phyloP scores from a whole-genome alignment of 2,113 vertebrate genomes.

The Merops nubicus region DNA sequence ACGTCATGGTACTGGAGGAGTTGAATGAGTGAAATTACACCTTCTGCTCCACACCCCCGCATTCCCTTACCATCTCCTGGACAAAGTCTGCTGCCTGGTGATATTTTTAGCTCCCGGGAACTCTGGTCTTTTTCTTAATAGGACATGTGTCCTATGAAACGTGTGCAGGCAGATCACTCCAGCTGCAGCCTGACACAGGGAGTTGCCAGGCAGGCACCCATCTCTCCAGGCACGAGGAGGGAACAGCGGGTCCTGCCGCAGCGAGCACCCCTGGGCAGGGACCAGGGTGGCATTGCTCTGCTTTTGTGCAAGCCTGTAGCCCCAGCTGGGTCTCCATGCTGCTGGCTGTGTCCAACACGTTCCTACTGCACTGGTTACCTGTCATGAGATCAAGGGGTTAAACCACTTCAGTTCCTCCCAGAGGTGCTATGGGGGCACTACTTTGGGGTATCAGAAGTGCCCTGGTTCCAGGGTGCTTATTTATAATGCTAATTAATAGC shows the following conservation, averaged over 20 bases:
- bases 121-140: constrained; percentile 52
- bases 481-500: neutral
- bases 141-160: neutral
- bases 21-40: neutral
- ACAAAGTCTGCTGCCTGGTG: neutral
- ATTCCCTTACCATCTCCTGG: neutral
- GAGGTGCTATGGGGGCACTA: neutral
- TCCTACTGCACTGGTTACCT: rapidly evolving
- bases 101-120: constrained; percentile 52
- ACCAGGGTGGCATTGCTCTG: neutral
- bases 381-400: rapidly evolving
- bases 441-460: too few relatives aligned
- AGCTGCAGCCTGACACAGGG: rapidly evolving
- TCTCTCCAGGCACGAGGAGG: rapidly evolving
- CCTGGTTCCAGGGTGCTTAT: neutral
- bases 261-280: neutral
- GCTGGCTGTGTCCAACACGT: rapidly evolving
- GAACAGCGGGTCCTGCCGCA: rapidly evolving
- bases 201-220: rapidly evolving
- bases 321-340: neutral
- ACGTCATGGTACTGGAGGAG: neutral
- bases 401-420: neutral
- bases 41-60: constrained; percentile 8
- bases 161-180: neutral
- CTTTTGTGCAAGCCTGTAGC: rapidly evolving